Base-by-base conservation (phyloP, 2,797 vertebrate species). In the Anguilla megastoma region DNA sequence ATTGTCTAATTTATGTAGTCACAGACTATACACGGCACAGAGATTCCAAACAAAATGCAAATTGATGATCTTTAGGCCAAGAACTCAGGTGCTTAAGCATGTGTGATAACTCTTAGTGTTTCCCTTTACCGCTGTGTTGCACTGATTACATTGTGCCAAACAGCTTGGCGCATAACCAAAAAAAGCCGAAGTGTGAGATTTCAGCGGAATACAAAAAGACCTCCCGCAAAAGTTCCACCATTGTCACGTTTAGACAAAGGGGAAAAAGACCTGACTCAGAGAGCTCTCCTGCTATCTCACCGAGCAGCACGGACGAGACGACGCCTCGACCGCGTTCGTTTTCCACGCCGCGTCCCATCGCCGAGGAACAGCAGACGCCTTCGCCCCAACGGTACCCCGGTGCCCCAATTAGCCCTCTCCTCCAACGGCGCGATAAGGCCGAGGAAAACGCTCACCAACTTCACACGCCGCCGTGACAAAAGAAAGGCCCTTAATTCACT, bases 341-440 rank as follows among this genome's bases (percentile, higher is more conserved):
- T 79, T 82, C 41, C 79, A 82, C 79, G 21, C 90, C 93, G 91
- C 88, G 88, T 94, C 89, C 92, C 89, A 21, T 10, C 88, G 69
- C 90, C 93, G 92, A 94, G 91, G 89, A 92, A 90, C 90, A 76
- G 80, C 91, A 94, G 94, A 94, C 94, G 94, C 95, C 94, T 94
- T 90, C 92, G 93, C 93, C 92, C 41, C 91, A 93, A 93, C 92
- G 90, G 93, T 93, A 93, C 88, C 90, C 91, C 90, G 92, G 88
- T 91, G 92, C 91, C 94, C 92, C 92, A 93, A 94, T 94, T 93
- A 94, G 93, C 91, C 88, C 90, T 87, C 88, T 93, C 89, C 88
- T 92, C 91, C 89, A 91, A 89, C 91, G 24, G 90, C 88, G 89
- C 91, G 94, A 95, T 95, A 93, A 94, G 92, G 90, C 86, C 86